Percentiles rank a stretch among this genome's conserved stretches.
phyloP scores from a whole-genome alignment of 2,888 invertebrate genomes.

The Papilio elwesi region DNA sequence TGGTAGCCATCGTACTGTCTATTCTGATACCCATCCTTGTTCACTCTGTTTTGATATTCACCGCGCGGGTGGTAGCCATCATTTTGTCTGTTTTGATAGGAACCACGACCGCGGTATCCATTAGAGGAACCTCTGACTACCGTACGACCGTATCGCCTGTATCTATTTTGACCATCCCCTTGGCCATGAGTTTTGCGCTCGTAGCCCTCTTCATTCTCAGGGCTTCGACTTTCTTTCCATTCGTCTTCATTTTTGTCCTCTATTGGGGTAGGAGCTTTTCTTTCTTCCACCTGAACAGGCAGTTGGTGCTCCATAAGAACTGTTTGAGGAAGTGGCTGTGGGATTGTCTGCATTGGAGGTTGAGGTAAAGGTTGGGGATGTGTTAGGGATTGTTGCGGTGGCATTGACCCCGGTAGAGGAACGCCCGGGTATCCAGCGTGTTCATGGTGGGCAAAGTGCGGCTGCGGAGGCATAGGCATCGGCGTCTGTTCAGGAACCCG shows the following conservation, averaged over 20 bases:
- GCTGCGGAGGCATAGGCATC: constrained; percentile 83
- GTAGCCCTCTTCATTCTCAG: constrained; percentile 65
- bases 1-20: constrained; percentile 71
- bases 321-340: constrained; percentile 48
- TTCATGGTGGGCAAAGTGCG: constrained; percentile 81
- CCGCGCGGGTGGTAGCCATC: constrained; percentile 67
- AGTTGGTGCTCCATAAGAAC: constrained; percentile 47
- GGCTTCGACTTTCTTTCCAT: constrained; percentile 67
- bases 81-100: constrained; percentile 63
- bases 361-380: constrained; percentile 51
- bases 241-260: constrained; percentile 64
- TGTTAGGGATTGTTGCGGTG: constrained; percentile 58
- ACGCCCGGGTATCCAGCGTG: constrained; percentile 80
- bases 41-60: constrained; percentile 66
- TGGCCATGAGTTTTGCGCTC: constrained; percentile 72
- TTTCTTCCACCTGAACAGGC: constrained; percentile 50
- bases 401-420: constrained; percentile 57
- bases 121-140: constrained; percentile 72
- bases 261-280: constrained; percentile 53
- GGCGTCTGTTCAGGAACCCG: constrained; percentile 81
- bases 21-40: constrained; percentile 68
- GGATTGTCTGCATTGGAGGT: constrained; percentile 48
- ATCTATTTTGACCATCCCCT: constrained; percentile 73
- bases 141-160: constrained; percentile 64
- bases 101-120: constrained; percentile 73